These are phyloP conservation scores for Hyalella azteca DNA, from an alignment of 2,888 invertebrate genomes.

Conservation along the genomic window DNA sequence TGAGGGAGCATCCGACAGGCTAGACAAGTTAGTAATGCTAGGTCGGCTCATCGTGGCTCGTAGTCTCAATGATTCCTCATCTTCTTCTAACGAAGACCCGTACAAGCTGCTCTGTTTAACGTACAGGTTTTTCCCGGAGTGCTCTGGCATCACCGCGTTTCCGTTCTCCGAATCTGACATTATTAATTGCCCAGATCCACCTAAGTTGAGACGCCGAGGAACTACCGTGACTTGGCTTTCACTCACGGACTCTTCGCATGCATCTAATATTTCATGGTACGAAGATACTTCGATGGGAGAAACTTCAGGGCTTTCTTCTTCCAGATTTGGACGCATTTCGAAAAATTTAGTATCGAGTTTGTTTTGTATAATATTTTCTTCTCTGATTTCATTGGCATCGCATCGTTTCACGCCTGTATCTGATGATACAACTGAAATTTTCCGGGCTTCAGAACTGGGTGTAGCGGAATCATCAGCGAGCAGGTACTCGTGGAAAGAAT, in stretches of 20 bases:
- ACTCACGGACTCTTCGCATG: constrained; percentile 87
- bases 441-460: neutral
- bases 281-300: constrained; percentile 38
- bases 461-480: neutral
- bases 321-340: neutral
- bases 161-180: constrained; percentile 56
- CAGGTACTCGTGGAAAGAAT: constrained; percentile 71
- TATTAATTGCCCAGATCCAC: constrained; percentile 59
- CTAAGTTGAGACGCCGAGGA: constrained; percentile 60
- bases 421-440: neutral
- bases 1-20: constrained; percentile 53
- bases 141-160: neutral
- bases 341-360: neutral
- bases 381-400: constrained; percentile 19
- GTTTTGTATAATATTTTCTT: neutral
- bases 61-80: constrained; percentile 48
- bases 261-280: constrained; percentile 75
- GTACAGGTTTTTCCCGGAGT: neutral
- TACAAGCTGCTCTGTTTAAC: constrained; percentile 7
- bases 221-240: constrained; percentile 85
- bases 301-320: constrained; percentile 24
- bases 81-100: constrained; percentile 46
- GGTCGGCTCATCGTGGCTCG: constrained; percentile 43
- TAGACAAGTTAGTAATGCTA: constrained; percentile 52
- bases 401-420: neutral